Evolutionary conservation across 1,140 invertebrate species (phyloP), one percentile per base, ranked within the genome.

Genomic region (Drosophila kurseongensis): DNA sequence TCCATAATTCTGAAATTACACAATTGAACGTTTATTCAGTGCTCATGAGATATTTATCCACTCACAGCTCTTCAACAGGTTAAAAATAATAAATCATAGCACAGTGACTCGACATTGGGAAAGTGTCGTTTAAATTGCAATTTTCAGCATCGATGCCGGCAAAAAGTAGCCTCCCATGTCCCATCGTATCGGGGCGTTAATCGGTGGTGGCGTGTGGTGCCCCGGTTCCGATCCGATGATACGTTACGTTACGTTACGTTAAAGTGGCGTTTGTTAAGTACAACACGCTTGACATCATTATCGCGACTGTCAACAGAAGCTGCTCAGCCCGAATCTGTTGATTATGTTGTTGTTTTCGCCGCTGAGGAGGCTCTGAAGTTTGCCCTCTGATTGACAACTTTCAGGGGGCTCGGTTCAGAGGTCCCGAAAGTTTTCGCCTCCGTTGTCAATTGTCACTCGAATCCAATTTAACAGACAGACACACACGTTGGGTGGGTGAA

Each of bases 241-340:
- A 65, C 84, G 68, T 56, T 35, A 23, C 55, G 55, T 18, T 60
- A 32, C 55, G 55, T 59, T 50, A 63, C 84, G 68, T 78, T 89
- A 79, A 86, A 86, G 83, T 83, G 84, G 84, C 80, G 54, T 78
- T 86, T 86, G 84, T 85, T 80, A 85, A 84, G 81, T 73, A 85
- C 77, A 84, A 76, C 80, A 84, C 72, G 81, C 80, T 80, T 84
- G 81, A 86, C 83, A 86, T 86, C 83, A 83, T 86, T 86, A 86
- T 86, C 83, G 74, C 68, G 80, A 79, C 75, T 83, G 79, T 88
- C 83, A 89, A 83, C 83, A 84, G 57, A 54, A 57, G 66, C 47
- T 57, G 40, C 55, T 48, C 45, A 67, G 48, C 69, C 58, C 32
- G 44, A 48, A 45, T 48, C 57, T 83, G 72, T 78, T 80, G 75